Base-by-base conservation (phyloP, 2,797 vertebrate species). In the Aselliscus stoliczkanus region DNA sequence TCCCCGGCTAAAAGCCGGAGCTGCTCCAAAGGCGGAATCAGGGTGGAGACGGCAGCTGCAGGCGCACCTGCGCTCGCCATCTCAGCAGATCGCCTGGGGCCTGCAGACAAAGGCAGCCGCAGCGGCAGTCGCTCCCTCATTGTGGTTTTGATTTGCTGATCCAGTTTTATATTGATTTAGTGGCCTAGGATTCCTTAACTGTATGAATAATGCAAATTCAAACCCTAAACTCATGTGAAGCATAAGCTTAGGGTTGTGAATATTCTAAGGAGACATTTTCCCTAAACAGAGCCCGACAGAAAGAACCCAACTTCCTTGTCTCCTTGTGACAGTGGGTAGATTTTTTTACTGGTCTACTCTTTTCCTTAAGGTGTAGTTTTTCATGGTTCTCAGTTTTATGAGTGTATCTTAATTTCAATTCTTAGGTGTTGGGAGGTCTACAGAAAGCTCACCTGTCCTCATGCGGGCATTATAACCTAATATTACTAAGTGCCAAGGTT, bases 1-100 rank as follows among this genome's bases (percentile, higher is more conserved):
- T 96, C 96, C 1, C 65, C 96, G 0, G 97, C 85, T 54, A 98
- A 84, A 1, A 54, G 93, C 95, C 75, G 87, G 70, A 98, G 93
- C 96, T 94, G 95, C 50, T 94, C 96, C 76, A 75, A 17, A 56
- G 94, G 64, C 3, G 77, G 67, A 27, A n/a, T 60, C 64, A 18
- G 25, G 20, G 31, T 31, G 14, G 21, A 8, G 2, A 0, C 52
- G 2, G 90, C 2, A 12, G 73, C 29, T 20, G 31, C 60, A 9
- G 88, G 42, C 2, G 88, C 88, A 54, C 86, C 75, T 1, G 60
- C 18, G 15, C 11, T 65, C 0, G 80, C 90, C 96, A 97, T 97
- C 20, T 20, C 91, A 2, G 14, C 0, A 4, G 18, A 23, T 7
- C 15, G 1, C 44, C 0, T 4, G 1, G 1, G 11, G 39, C 6